Evolutionary conservation across 2,113 vertebrate species (phyloP), one percentile per base, ranked within the genome.

Genomic region (Pollachius pollachius): DNA sequence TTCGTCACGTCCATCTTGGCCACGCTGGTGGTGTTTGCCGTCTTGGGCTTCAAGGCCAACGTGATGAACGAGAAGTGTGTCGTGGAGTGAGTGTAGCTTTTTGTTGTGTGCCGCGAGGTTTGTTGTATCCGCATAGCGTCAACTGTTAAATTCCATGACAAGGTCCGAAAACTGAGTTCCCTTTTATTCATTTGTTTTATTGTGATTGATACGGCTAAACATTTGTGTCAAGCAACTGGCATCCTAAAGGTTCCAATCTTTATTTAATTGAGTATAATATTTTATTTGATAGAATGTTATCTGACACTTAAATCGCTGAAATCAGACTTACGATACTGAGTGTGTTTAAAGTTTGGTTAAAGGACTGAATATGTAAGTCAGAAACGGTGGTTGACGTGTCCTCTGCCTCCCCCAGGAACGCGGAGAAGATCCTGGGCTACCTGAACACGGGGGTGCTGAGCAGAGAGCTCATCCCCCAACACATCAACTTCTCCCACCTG

Each of bases 51-150:
- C 92, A 99, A 99, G 89, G 97, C 97, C 57, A 99, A 99, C 74
- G 84, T 99, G 84, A 96, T 99, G 96, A 99, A 99, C 0, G 97
- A 99, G 90, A 99, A 98, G 85, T 99, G 97, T 71, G 95, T 99
- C 61, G 92, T 99, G 15, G 96, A 97, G 97, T 99, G 92, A 93
- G 97, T 95, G 71, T 48, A 2, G 70, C 21, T 9, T 15, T 4
- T 54, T 19, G 17, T 7, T 25, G 19, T 21, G 41, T 48, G 2
- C 1, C 11, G 12, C 11, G 41, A 0, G 41, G 41, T 13, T 9
- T 9, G 6, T 13, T 48, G 41, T 48, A 12, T 48, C 41, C 41
- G 12, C 8, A 13, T 48, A 48, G 0, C 41, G 9, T 48, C 41
- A 12, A 48, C 41, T 9, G 41, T 48, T 48, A 48, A 11, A 48